A percentile compares a stretch with the other conserved stretches of the same genome.
phyloP scores from a whole-genome alignment of 1,140 invertebrate genomes.

The Pseudomyrmex sp. region DNA sequence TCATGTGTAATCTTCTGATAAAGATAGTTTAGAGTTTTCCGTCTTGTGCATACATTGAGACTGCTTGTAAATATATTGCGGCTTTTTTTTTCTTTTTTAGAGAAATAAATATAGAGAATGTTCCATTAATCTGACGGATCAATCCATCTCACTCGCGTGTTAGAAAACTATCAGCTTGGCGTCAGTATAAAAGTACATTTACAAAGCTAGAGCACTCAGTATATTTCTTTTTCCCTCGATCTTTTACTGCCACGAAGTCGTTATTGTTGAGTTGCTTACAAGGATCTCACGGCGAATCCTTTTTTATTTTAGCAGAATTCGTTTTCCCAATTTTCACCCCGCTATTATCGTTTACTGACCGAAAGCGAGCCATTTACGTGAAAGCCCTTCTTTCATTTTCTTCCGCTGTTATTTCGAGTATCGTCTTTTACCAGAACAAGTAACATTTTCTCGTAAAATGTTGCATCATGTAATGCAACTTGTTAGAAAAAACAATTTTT shows the following conservation, averaged over 20 bases:
- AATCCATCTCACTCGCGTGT: slow-evolving; percentile 44
- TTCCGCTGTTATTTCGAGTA: slow-evolving; percentile 4
- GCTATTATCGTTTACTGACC: slow-evolving; percentile 21
- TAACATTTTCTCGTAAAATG: neutral
- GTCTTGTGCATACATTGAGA: neutral
- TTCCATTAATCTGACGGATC: slow-evolving; percentile 43
- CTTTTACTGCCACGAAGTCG: slow-evolving; percentile 38
- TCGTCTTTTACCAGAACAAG: neutral
- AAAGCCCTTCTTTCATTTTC: slow-evolving; percentile 11
- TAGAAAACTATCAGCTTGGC: slow-evolving; percentile 45
- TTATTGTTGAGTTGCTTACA: slow-evolving; percentile 42
- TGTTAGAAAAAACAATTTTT: neutral
- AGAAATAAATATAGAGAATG: slow-evolving; percentile 33
- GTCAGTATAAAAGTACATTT: slow-evolving; percentile 20
- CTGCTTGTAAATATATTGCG: slow-evolving; percentile 18
- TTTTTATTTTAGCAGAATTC: slow-evolving; percentile 28
- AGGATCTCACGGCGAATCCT: slow-evolving; percentile 7
- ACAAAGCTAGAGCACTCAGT: slow-evolving; percentile 43
- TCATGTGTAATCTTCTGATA: neutral
- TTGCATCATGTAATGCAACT: slow-evolving; percentile 13
- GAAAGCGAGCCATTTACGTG: slow-evolving; percentile 22
- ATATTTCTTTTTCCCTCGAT: slow-evolving; percentile 35
- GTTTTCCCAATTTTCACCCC: slow-evolving; percentile 36
- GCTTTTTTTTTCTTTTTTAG: neutral
- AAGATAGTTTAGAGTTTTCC: neutral